Evolutionary conservation across 2,113 vertebrate genomes (phyloP), one percentile per base, ranked within the genome.

Genomic region (Girardinichthys multiradiatus): DNA sequence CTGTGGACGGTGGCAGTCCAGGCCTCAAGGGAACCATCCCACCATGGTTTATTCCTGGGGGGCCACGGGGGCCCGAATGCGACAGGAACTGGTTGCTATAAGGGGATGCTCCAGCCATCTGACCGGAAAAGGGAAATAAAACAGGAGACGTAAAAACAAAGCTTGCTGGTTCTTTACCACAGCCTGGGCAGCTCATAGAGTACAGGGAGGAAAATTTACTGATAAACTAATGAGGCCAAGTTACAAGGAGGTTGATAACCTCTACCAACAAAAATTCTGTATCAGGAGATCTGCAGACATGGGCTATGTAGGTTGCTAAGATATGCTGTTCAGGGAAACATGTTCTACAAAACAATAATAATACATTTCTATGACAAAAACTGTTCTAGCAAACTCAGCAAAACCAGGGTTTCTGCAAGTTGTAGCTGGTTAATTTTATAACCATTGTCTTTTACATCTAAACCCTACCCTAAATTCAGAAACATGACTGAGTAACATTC

Each of bases 51-150:
- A 96, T 90, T 14, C 95, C 92, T 0, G 89, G 87, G 2, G 95
- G 95, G 14, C 96, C 96, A 0, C 97, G 94, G 30, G 97, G 94
- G 2, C 94, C 95, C 0, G 95, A 85, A 14, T 97, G 97, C 42
- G 95, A 95, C 82, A 98, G 83, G 92, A 98, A 98, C 88, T 98
- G 97, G 87, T 92, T 95, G 90, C 91, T 93, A 81, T 97, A 98
- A 31, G 97, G 93, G 86, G 97, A 95, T 42, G 95, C 95, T 0
- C 96, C 87, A 10, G 96, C 94, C 93, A 99, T 95, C 97, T 99
- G 81, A 30, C 68, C 58, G 65, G 51, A 69, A 83, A 65, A 71
- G 37, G 39, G 37, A 82, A 82, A 67, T 28, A 77, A 51, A 37
- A 67, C 57, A 72, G 37, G 29, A 67, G 39, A 15, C 19, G 26